phyloP scores from a whole-genome alignment of 2,797 vertebrate species.

The Enteromius paludinosus region DNA sequence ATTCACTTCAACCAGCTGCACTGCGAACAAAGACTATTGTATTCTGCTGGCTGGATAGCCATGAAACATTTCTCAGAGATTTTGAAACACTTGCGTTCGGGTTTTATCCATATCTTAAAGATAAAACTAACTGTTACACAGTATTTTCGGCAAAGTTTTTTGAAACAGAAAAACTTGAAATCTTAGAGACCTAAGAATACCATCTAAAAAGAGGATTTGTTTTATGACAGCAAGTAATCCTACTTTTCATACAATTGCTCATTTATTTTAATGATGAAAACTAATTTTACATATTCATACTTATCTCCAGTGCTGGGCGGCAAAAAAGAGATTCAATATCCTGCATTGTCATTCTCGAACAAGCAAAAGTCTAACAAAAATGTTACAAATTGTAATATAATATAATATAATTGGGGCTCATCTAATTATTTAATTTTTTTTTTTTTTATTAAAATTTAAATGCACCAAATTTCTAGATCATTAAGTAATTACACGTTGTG shows the following conservation, averaged over 20 bases:
- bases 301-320: not conserved
- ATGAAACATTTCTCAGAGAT: conserved; percentile 1
- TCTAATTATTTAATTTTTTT: not conserved
- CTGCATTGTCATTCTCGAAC: not conserved
- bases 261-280: conserved; percentile 31
- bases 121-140: not conserved
- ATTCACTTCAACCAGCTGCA: conserved; percentile 20
- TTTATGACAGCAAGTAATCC: conserved; percentile 14
- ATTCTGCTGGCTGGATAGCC: not conserved
- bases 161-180: not conserved
- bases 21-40: conserved; percentile 18
- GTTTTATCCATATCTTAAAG: not conserved
- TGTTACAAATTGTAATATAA: not conserved
- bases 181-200: not conserved
- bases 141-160: not conserved
- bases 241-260: not conserved
- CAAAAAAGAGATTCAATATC: not conserved
- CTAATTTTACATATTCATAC: conserved; percentile 1
- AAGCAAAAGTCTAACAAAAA: not conserved
- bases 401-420: too few relatives aligned
- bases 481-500: too few relatives aligned
- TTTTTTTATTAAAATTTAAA: too few relatives aligned
- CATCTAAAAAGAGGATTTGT: conserved; percentile 4
- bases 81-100: not conserved
- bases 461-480: too few relatives aligned